Base-by-base conservation (phyloP, 1,140 invertebrate species). In the Ceratosolen fusciceps region DNA sequence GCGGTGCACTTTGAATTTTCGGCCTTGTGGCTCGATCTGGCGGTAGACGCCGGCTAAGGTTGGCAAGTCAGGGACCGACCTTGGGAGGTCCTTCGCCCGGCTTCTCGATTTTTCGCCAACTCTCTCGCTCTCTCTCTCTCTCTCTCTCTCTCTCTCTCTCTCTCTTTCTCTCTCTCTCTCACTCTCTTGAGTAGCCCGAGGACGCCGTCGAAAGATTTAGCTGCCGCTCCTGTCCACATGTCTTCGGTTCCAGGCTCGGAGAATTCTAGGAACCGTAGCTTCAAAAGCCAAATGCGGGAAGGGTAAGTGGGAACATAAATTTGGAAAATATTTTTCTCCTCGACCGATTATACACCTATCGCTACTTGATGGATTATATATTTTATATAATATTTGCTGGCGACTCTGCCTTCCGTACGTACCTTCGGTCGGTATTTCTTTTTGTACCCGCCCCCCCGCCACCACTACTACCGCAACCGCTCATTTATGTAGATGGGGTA, bases 1-100 rank as follows among this genome's bases (percentile, higher is more conserved):
- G 16, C 43, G 43, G n/a, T 47, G 43, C 49, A 52, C 47, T 34
- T 62, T 34, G 49, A 62, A 39, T 26, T 52, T 21, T 16, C 1
- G 2, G 62, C 8, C 34, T 8, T 34, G 73, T 80, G 73, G 79
- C 79, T 80, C 73, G n/a, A 75, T 72, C 79, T 76, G 21, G 3
- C 73, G 73, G 79, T 19, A 21, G 5, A 14, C 29, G 10, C 24
- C 31, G 4, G 31, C 1, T 21, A 0, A 12, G 12, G 78, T 70
- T 54, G 72, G 65, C 31, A 80, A 75, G 39, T 16, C 16, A 49
- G 77, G 1, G 31, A 62, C 21, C 49, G 39, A 52, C 49, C 12
- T 14, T 14, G 49, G 21, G 3, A 16, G 49, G 2, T 3, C 14
- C 12, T 52, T 14, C 12, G 19, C 9, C 49, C 49, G 49, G 12